Conservation (phyloP, 2,113 vertebrate species). For the Rhinichthys klamathensis region DNA sequence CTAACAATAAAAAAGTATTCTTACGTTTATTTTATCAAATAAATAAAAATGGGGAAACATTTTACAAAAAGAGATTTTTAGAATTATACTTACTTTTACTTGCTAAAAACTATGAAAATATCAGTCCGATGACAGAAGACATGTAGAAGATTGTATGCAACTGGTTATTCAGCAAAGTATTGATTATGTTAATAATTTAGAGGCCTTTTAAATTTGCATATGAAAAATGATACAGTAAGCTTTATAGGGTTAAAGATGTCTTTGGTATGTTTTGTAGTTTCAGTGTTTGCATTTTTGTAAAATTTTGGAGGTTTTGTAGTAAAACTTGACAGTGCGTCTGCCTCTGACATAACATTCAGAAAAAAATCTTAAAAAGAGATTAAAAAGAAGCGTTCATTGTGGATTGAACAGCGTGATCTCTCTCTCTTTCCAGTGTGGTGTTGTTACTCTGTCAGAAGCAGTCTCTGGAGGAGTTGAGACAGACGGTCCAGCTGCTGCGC, state of each 20-base stretch:
- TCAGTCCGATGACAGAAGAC: no score
- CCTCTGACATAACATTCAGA: slow-evolving; percentile 6
- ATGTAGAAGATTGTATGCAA: no score
- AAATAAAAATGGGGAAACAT: no score
- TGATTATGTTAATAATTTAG: no score
- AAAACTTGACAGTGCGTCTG: background rate
- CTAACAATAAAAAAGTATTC: no score
- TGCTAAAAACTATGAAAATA: no score
- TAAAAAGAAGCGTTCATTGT: slow-evolving; percentile 2
- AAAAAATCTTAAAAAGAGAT: slow-evolving; percentile 18
- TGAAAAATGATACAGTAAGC: no score
- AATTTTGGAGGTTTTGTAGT: background rate
- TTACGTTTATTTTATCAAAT: no score
- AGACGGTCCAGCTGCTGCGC: slow-evolving; percentile 88
- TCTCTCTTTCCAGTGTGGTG: slow-evolving; percentile 75
- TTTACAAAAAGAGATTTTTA: no score
- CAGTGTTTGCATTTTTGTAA: background rate
- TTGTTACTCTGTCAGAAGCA: slow-evolving; percentile 91
- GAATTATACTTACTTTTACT: no score
- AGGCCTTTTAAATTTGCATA: no score
- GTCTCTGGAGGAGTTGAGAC: slow-evolving; percentile 88
- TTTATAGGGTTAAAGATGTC: background rate
- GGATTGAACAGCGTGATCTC: slow-evolving; percentile 19
- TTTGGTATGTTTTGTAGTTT: background rate
- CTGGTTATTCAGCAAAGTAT: no score